phyloP scores from a whole-genome alignment of 2,113 vertebrate genomes.

The Tiliqua scincoides region DNA sequence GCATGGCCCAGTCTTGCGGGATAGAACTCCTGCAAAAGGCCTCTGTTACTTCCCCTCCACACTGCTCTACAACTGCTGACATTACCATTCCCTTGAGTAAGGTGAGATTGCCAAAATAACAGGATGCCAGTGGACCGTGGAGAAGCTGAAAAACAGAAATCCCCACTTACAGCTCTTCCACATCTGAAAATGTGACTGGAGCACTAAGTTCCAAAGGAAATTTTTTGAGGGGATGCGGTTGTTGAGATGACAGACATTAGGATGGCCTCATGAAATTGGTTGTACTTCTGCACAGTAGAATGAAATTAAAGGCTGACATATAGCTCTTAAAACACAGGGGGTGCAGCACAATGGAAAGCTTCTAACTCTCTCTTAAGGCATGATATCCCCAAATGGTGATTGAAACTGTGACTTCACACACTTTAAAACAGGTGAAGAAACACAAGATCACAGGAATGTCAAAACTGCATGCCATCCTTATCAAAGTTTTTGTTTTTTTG shows the following conservation, averaged over 20 bases:
- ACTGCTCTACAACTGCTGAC: not conserved
- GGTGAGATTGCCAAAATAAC: not conserved
- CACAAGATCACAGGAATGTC: not conserved
- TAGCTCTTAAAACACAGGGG: not conserved
- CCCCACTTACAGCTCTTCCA: not conserved
- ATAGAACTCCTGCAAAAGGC: not conserved
- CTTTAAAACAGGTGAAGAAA: not conserved
- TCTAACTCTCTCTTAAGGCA: not conserved
- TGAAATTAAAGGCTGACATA: not conserved
- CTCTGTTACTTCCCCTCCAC: not conserved
- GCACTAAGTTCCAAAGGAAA: accelerated
- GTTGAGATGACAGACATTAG: not conserved
- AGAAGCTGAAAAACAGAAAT: not conserved
- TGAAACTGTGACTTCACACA: not conserved
- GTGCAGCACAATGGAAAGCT: not conserved
- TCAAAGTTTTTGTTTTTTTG: not conserved
- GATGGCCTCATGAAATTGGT: not conserved
- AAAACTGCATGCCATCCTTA: not conserved
- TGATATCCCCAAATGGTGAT: not conserved
- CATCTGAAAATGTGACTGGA: accelerated
- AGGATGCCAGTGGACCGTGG: accelerated
- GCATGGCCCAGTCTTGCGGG: not conserved
- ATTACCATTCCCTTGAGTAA: not conserved
- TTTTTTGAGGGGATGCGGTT: not conserved
- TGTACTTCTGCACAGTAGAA: not conserved